Evolutionary conservation across 2,888 invertebrate species (phyloP).

Genomic region (Pristionchus maxplancki): DNA sequence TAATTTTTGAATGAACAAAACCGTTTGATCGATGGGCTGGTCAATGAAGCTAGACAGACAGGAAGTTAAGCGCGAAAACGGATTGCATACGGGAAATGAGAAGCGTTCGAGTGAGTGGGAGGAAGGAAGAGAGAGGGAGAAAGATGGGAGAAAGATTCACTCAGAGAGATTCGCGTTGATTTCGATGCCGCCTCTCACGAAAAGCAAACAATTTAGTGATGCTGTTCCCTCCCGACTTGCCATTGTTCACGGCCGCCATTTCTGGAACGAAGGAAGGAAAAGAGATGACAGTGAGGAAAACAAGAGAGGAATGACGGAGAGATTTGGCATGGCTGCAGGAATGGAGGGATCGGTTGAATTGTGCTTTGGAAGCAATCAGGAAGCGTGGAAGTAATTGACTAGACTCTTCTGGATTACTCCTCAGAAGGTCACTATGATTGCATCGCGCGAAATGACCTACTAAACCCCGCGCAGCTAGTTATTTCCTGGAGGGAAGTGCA

Average conservation of each 20-base stretch:
- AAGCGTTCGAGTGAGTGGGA: not conserved
- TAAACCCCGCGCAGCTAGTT: not conserved
- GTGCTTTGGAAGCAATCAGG: not conserved
- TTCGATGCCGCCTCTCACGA: not conserved
- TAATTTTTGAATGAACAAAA: too few species aligned
- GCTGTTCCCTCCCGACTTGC: not conserved
- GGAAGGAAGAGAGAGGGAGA: not conserved
- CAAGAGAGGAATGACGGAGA: not conserved
- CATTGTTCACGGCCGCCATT: not conserved
- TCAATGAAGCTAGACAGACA: not conserved
- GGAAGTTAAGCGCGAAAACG: not conserved
- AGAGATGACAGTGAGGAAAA: not conserved
- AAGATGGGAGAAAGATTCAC: not conserved
- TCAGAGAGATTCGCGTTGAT: not conserved
- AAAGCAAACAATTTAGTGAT: not conserved
- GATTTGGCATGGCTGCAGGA: not conserved
- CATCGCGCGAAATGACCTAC: not conserved
- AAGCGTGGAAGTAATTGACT: not conserved
- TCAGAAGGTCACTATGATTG: not conserved
- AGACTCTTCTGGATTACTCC: not conserved
- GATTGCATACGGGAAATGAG: not conserved
- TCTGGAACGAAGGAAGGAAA: not conserved
- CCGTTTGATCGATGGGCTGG: slow-evolving; percentile 4
- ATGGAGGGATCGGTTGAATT: not conserved
- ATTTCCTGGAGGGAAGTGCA: not conserved